A percentile compares a stretch with the other conserved stretches of the same genome.
phyloP scores from a whole-genome alignment of 2,888 invertebrate species.

The Papilio demoleus region DNA sequence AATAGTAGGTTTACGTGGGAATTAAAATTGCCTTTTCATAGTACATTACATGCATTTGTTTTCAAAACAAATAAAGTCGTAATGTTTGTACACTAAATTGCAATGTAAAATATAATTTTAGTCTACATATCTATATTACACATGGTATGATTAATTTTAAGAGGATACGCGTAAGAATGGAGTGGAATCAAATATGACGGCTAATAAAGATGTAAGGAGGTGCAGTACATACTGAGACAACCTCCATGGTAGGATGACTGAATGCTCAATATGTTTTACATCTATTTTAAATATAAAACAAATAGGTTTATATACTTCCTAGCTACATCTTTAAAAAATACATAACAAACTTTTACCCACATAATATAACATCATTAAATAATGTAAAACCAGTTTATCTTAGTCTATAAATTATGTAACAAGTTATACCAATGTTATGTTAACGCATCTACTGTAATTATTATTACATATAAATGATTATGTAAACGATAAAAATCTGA shows the following conservation, averaged over 20 bases:
- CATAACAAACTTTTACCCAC: background rate
- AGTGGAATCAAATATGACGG: too few species aligned
- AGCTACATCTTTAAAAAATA: too few species aligned
- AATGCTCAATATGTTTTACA: too few species aligned
- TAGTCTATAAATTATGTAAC: constrained; percentile 26
- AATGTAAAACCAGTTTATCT: constrained; percentile 3
- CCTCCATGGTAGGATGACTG: too few species aligned
- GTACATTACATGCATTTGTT: constrained; percentile 30
- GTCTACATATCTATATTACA: background rate
- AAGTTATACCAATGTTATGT: background rate
- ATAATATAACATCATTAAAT: background rate
- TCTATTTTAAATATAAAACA: too few species aligned
- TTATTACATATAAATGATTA: constrained; percentile 37
- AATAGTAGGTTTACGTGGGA: constrained; percentile 32
- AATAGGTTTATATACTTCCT: too few species aligned
- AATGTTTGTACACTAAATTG: constrained; percentile 28
- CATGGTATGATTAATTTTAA: too few species aligned
- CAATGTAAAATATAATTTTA: constrained; percentile 12
- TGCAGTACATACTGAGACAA: too few species aligned
- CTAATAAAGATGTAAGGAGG: too few species aligned
- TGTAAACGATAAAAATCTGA: constrained; percentile 41
- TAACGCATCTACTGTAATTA: constrained; percentile 18
- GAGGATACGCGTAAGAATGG: too few species aligned
- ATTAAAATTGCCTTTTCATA: constrained; percentile 16
- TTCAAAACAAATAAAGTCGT: constrained; percentile 7